Evolutionary conservation across 1,140 invertebrate genomes (phyloP).

Genomic region (Gonioctena quinquepunctata): DNA sequence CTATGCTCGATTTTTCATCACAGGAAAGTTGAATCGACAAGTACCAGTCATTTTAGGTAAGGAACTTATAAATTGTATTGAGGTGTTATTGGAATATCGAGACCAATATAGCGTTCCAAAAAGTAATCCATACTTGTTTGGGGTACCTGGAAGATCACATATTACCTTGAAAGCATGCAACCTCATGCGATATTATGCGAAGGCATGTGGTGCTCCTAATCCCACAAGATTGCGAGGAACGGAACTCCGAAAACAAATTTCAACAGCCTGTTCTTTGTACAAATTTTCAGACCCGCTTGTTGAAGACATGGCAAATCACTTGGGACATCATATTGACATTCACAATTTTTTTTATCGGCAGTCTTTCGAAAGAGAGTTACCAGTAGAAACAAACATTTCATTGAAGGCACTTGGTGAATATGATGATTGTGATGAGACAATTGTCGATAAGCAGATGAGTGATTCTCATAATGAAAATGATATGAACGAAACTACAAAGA

Average conservation of each 20-base stretch:
- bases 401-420: background rate
- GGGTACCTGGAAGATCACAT: background rate
- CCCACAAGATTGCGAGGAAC: background rate
- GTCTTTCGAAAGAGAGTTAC: background rate
- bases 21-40: background rate
- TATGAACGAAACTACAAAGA: no score
- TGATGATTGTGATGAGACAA: no score
- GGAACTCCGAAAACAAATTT: background rate
- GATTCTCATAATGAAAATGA: no score
- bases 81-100: background rate
- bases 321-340: background rate
- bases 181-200: background rate
- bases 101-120: background rate
- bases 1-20: background rate
- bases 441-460: no score
- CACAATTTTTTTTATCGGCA: background rate
- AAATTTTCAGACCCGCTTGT: background rate
- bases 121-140: background rate
- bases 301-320: background rate
- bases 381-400: background rate
- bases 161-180: background rate
- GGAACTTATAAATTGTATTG: background rate
- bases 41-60: background rate
- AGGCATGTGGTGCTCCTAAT: background rate
- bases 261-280: background rate